Conservation (phyloP, 2,888 invertebrate genomes). For the Phortica magna region DNA sequence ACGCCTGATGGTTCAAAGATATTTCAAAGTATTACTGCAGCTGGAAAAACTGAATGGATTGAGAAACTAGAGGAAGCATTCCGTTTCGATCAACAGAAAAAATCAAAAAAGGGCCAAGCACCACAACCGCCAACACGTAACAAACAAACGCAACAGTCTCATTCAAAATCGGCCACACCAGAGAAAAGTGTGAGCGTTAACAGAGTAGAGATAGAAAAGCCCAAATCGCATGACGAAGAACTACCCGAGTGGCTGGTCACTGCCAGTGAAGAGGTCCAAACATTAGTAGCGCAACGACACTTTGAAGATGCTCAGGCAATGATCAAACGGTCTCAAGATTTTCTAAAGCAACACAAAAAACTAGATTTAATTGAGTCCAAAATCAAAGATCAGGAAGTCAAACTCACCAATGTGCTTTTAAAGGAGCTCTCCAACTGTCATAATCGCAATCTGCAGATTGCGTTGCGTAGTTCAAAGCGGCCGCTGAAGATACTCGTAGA, state of each 20-base stretch:
- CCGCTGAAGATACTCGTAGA: conserved; percentile 87
- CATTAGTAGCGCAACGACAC: conserved; percentile 95
- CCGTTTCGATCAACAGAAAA: conserved; percentile 82
- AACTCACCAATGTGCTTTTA: conserved; percentile 90
- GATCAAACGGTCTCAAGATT: conserved; percentile 84
- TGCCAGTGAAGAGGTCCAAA: conserved; percentile 95
- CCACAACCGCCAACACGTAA: conserved; percentile 74
- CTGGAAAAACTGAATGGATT: conserved; percentile 92
- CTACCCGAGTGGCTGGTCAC: conserved; percentile 93
- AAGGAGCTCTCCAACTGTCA: conserved; percentile 93
- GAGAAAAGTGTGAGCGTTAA: conserved; percentile 53
- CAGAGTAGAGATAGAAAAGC: conserved; percentile 50
- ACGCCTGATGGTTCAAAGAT: conserved; percentile 96
- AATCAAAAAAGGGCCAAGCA: conserved; percentile 79
- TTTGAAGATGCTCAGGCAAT: conserved; percentile 94
- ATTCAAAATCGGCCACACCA: conserved; percentile 49
- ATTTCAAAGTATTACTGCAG: conserved; percentile 91
- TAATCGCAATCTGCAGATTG: conserved; percentile 94
- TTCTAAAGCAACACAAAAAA: conserved; percentile 76
- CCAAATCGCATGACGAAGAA: conserved; percentile 68
- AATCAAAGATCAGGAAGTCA: conserved; percentile 86
- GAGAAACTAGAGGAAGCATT: conserved; percentile 95
- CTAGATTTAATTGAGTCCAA: conserved; percentile 74
- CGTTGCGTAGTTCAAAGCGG: conserved; percentile 89
- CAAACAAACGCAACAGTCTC: conserved; percentile 46